Conservation (phyloP, 2,888 invertebrate species). For the Erynnis tages region DNA sequence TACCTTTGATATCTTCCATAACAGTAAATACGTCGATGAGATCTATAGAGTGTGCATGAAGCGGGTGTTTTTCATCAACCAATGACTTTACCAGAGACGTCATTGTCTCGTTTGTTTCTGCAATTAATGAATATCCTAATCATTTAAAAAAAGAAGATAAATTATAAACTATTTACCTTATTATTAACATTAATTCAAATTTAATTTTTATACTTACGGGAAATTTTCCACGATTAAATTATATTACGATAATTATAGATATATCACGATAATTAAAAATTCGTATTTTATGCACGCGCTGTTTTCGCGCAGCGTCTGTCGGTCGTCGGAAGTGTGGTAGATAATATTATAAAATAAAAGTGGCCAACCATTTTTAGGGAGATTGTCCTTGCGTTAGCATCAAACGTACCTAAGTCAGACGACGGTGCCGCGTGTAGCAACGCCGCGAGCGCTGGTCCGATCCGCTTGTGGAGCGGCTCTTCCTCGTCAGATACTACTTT, state of each 20-base stretch:
- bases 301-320: too few species aligned
- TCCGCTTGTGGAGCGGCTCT: slow-evolving; percentile 45
- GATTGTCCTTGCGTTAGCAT: too few species aligned
- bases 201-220: too few species aligned
- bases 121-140: too few species aligned
- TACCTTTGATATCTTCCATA: slow-evolving; percentile 63
- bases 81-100: slow-evolving; percentile 62
- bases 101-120: slow-evolving; percentile 67
- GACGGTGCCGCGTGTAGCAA: slow-evolving; percentile 52
- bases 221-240: too few species aligned
- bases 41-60: slow-evolving; percentile 50
- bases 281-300: too few species aligned
- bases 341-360: not conserved
- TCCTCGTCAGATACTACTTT: slow-evolving; percentile 46
- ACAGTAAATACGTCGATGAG: slow-evolving; percentile 47
- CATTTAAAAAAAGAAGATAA: slow-evolving; percentile 23
- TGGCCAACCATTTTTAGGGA: too few species aligned
- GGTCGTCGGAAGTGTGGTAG: too few species aligned
- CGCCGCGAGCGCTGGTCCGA: slow-evolving; percentile 62
- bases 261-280: too few species aligned
- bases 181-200: too few species aligned
- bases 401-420: slow-evolving; percentile 47
- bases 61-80: slow-evolving; percentile 48
- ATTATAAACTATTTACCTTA: too few species aligned
- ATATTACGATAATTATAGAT: too few species aligned